These are phyloP conservation scores for Whitmania pigra DNA, from an alignment of 1,140 invertebrate genomes.

Conservation along the genomic window DNA sequence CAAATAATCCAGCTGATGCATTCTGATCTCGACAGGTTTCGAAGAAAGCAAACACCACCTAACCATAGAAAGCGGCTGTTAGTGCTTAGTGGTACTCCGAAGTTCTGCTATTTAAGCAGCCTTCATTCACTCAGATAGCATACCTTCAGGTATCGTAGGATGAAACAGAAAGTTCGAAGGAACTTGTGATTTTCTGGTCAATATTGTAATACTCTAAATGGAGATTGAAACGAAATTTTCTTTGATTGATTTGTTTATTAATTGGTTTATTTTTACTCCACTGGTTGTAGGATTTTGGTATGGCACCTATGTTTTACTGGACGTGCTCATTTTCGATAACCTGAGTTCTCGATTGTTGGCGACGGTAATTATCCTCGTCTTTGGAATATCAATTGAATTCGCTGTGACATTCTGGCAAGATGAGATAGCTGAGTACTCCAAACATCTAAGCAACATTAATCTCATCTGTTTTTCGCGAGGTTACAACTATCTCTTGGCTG, in stretches of 20 bases:
- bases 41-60: too few relatives aligned
- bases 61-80: too few relatives aligned
- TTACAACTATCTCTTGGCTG: conserved; percentile 17
- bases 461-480: conserved; percentile 10
- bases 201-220: background rate
- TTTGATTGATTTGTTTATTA: conserved; percentile 18
- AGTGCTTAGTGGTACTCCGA: too few relatives aligned
- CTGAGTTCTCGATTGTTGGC: conserved; percentile 8
- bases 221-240: conserved; percentile 6
- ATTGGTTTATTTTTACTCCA: conserved; percentile 21
- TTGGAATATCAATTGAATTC: conserved; percentile 20
- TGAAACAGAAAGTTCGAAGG: too few relatives aligned
- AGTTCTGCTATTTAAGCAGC: too few relatives aligned
- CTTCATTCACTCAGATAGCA: too few relatives aligned
- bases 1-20: too few relatives aligned
- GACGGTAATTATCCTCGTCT: background rate
- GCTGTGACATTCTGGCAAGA: conserved; percentile 17
- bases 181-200: too few relatives aligned
- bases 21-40: too few relatives aligned
- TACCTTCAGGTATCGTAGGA: too few relatives aligned
- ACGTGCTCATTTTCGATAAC: conserved; percentile 10
- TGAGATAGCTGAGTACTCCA: background rate
- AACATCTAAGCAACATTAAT: too few relatives aligned
- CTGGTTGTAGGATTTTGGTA: conserved; percentile 19
- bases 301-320: conserved; percentile 12